Evolutionary conservation across 2,888 invertebrate genomes (phyloP).

Genomic region (Meiosimyza platycephala): DNA sequence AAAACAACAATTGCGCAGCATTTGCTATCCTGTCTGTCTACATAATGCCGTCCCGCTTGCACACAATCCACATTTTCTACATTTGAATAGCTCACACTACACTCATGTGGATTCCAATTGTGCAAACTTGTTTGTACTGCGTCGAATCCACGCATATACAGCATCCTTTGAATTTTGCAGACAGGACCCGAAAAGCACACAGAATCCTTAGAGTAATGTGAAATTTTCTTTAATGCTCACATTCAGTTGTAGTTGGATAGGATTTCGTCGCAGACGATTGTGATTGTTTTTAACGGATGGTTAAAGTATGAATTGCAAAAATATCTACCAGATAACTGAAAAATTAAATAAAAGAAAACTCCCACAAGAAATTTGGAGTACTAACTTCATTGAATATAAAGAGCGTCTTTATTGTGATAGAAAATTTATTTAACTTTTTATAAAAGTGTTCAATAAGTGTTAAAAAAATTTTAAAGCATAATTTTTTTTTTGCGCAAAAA

Average conservation of each 20-base stretch:
- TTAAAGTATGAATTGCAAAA: constrained; percentile 42
- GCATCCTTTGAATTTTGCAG: constrained; percentile 31
- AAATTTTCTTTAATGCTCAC: constrained; percentile 48
- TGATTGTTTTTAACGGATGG: constrained; percentile 56
- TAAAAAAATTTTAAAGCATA: constrained; percentile 38
- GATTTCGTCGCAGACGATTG: constrained; percentile 62
- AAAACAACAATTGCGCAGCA: constrained; percentile 28
- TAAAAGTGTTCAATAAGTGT: constrained; percentile 38
- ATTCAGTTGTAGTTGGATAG: constrained; percentile 67
- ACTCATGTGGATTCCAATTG: constrained; percentile 6
- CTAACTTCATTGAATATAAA: too few relatives aligned
- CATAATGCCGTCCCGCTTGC: constrained; percentile 24
- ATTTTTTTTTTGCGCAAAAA: constrained; percentile 7
- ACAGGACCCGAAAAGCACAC: constrained; percentile 40
- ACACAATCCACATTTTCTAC: constrained; percentile 15
- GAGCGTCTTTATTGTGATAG: constrained; percentile 14
- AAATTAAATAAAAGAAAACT: too few relatives aligned
- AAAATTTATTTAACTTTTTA: constrained; percentile 42
- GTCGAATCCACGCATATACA: constrained; percentile 37
- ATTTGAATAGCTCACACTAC: neutral
- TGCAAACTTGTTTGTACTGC: constrained; percentile 24
- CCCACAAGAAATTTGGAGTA: too few relatives aligned
- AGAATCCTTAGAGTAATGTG: constrained; percentile 36
- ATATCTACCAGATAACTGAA: neutral
- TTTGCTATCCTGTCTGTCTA: neutral